A percentile compares a stretch with the other conserved stretches of the same genome.
These are phyloP conservation scores for Magallana ariakensis DNA, from an alignment of 1,140 invertebrate species.

Conservation along the genomic window DNA sequence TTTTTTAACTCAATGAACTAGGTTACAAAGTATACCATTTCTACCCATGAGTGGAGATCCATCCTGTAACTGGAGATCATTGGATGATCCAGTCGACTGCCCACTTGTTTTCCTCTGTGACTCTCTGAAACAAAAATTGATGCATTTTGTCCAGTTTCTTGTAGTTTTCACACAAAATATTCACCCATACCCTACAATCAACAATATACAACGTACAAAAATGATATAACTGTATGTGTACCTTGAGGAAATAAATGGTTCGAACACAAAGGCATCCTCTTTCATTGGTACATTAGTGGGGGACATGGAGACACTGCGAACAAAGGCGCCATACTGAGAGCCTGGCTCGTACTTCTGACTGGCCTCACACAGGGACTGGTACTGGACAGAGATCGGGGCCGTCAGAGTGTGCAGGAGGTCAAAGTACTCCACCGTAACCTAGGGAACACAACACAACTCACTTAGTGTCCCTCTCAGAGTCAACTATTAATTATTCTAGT, in stretches of 20 bases:
- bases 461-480: not conserved
- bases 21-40: not conserved
- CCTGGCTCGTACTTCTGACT: slow-evolving; percentile 82
- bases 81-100: slow-evolving; percentile 71
- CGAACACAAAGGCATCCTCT: slow-evolving; percentile 79
- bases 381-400: slow-evolving; percentile 81
- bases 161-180: no score
- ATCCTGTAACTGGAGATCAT: slow-evolving; percentile 70
- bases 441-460: slow-evolving; percentile 37
- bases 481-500: no score
- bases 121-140: slow-evolving; percentile 12
- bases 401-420: slow-evolving; percentile 81
- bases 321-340: slow-evolving; percentile 82
- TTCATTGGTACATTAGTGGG: slow-evolving; percentile 50
- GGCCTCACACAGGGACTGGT: slow-evolving; percentile 82
- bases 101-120: slow-evolving; percentile 67
- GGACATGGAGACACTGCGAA: slow-evolving; percentile 77
- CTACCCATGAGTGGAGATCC: slow-evolving; percentile 65
- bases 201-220: no score
- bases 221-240: not conserved
- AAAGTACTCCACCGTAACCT: slow-evolving; percentile 82
- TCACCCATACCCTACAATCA: no score
- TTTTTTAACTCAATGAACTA: no score
- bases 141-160: no score
- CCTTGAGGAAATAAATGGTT: slow-evolving; percentile 69